Percentiles rank a stretch among this genome's conserved stretches.
phyloP scores from a whole-genome alignment of 2,888 invertebrate species.

The Fragum fragum region DNA sequence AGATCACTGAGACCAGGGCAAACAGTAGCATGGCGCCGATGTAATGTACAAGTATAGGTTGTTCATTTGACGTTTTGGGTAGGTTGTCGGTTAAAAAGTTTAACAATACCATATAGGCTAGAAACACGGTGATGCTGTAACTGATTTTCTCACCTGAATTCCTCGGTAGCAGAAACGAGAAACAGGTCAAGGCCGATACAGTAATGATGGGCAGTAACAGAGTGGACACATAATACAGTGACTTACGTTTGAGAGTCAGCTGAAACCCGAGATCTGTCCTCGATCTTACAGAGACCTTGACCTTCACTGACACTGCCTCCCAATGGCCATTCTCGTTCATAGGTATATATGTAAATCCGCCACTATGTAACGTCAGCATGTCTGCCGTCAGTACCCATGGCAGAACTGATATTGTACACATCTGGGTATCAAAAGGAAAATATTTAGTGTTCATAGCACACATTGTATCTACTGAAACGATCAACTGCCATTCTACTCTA shows the following conservation, averaged over 20 bases:
- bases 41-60: neutral
- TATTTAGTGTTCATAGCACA: neutral
- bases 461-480: neutral
- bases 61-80: neutral
- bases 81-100: neutral
- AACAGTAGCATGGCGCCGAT: conserved; percentile 6
- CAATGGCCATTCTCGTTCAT: neutral
- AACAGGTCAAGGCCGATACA: neutral
- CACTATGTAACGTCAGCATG: neutral
- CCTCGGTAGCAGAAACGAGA: conserved; percentile 1
- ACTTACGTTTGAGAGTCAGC: neutral
- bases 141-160: conserved; percentile 3
- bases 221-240: neutral
- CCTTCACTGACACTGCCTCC: neutral
- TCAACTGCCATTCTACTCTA: neutral
- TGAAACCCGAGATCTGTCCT: neutral
- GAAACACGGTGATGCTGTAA: conserved; percentile 14
- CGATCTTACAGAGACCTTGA: neutral
- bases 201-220: neutral
- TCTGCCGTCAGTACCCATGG: neutral
- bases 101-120: conserved; percentile 3
- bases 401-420: neutral
- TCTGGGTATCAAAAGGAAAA: conserved; percentile 6
- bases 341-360: neutral
- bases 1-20: conserved; percentile 3